Percentiles rank a stretch among this genome's conserved stretches.
These are phyloP conservation scores for Machaerirhynchus nigripectus DNA, from an alignment of 2,113 vertebrate genomes.

Conservation along the genomic window DNA sequence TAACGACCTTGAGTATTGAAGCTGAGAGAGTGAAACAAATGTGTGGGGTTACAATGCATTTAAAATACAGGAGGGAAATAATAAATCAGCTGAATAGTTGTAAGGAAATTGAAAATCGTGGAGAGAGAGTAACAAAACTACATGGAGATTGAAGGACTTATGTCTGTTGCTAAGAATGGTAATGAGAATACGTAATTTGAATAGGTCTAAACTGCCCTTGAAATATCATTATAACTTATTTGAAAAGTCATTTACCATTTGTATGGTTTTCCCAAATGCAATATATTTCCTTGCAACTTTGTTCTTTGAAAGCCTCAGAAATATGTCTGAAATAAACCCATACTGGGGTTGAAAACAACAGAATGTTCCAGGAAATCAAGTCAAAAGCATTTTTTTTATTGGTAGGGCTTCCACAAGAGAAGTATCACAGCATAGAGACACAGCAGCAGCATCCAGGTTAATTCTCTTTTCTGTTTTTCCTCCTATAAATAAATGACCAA, in stretches of 20 bases:
- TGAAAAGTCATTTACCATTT: slow-evolving; percentile 49
- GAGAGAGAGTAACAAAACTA: slow-evolving; percentile 66
- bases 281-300: slow-evolving; percentile 46
- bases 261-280: slow-evolving; percentile 26
- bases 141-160: slow-evolving; percentile 36
- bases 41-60: slow-evolving; percentile 60
- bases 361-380: slow-evolving; percentile 32
- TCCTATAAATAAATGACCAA: background rate
- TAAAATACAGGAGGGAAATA: slow-evolving; percentile 62
- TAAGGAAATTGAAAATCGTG: slow-evolving; percentile 69
- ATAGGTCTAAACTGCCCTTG: slow-evolving; percentile 60
- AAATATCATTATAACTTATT: slow-evolving; percentile 70
- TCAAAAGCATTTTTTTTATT: slow-evolving; percentile 19
- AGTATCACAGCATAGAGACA: background rate
- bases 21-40: slow-evolving; percentile 63
- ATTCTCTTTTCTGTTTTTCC: background rate
- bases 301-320: background rate
- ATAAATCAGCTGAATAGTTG: slow-evolving; percentile 69
- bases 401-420: slow-evolving; percentile 5
- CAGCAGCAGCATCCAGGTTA: background rate
- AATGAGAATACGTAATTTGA: slow-evolving; percentile 61
- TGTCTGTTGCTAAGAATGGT: slow-evolving; percentile 52
- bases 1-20: slow-evolving; percentile 63
- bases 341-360: slow-evolving; percentile 32
- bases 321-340: slow-evolving; percentile 36